A percentile compares a stretch with the other conserved stretches of the same genome.
phyloP scores from a whole-genome alignment of 1,140 invertebrate genomes.

The Drosophila willistoni region DNA sequence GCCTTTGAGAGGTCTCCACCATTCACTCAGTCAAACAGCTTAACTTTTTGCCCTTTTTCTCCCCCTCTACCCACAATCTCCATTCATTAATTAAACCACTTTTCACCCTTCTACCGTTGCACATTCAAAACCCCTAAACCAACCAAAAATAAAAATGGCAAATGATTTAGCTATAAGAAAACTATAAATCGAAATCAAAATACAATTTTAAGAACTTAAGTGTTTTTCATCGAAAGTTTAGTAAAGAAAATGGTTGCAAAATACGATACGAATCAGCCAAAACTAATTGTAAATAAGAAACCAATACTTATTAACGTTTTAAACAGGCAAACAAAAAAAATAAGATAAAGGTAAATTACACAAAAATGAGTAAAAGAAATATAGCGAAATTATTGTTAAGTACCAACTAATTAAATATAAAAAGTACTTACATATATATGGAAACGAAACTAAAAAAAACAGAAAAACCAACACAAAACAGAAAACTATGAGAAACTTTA shows the following conservation, averaged over 20 bases:
- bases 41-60: slow-evolving; percentile 35
- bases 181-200: slow-evolving; percentile 71
- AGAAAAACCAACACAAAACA: background rate
- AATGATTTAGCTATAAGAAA: slow-evolving; percentile 49
- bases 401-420: slow-evolving; percentile 66
- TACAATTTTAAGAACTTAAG: slow-evolving; percentile 77
- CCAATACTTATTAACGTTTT: slow-evolving; percentile 43
- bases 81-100: slow-evolving; percentile 26
- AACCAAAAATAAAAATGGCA: slow-evolving; percentile 6
- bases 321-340: slow-evolving; percentile 41
- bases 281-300: slow-evolving; percentile 48
- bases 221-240: slow-evolving; percentile 70
- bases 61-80: slow-evolving; percentile 9
- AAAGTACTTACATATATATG: slow-evolving; percentile 57
- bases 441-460: slow-evolving; percentile 53
- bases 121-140: background rate
- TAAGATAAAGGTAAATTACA: slow-evolving; percentile 45
- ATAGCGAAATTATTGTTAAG: slow-evolving; percentile 71
- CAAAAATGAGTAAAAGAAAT: slow-evolving; percentile 10
- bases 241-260: slow-evolving; percentile 29
- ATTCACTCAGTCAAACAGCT: slow-evolving; percentile 18
- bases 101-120: slow-evolving; percentile 19
- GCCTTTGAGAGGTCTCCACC: slow-evolving; percentile 44
- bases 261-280: slow-evolving; percentile 32
- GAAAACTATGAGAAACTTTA: slow-evolving; percentile 76